Percentiles rank a stretch among this genome's conserved stretches.
phyloP scores from a whole-genome alignment of 92 coral and sea anemone species.

The Pocillopora grandis region DNA sequence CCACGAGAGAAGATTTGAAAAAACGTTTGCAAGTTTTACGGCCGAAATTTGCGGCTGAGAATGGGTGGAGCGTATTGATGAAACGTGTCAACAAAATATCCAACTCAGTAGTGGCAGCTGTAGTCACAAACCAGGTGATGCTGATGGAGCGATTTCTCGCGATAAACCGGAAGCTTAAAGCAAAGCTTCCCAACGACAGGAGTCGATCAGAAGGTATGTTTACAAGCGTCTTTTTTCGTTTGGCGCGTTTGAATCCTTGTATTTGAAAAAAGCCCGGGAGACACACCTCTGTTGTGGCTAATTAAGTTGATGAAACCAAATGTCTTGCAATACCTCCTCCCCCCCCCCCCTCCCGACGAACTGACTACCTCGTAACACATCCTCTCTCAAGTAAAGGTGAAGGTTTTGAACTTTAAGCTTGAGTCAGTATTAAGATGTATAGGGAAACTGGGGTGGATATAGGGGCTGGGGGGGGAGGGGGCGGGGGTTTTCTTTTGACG shows the following conservation, averaged over 20 bases:
- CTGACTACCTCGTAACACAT: too few species aligned
- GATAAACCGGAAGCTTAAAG: background rate
- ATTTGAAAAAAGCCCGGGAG: background rate
- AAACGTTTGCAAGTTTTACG: constrained; percentile 9
- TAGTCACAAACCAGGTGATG: constrained; percentile 20
- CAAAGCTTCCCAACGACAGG: background rate
- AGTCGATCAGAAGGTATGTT: constrained; percentile 24
- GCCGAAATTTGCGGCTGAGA: background rate
- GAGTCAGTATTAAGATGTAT: too few species aligned
- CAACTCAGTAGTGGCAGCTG: constrained; percentile 1
- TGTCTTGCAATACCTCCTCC: too few species aligned
- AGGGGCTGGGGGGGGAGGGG: too few species aligned
- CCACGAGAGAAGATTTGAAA: background rate
- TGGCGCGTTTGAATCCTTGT: background rate
- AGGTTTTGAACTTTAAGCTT: too few species aligned
- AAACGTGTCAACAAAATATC: background rate
- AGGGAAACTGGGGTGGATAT: too few species aligned
- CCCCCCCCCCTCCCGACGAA: too few species aligned
- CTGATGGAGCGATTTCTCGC: constrained; percentile 24
- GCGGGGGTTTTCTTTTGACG: too few species aligned
- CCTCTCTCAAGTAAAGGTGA: too few species aligned
- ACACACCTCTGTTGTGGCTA: background rate
- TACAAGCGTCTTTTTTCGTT: background rate
- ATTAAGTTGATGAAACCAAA: too few species aligned
- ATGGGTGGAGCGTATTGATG: constrained; percentile 4